phyloP scores from a whole-genome alignment of 2,797 vertebrate genomes.

The Sternotherus odoratus region DNA sequence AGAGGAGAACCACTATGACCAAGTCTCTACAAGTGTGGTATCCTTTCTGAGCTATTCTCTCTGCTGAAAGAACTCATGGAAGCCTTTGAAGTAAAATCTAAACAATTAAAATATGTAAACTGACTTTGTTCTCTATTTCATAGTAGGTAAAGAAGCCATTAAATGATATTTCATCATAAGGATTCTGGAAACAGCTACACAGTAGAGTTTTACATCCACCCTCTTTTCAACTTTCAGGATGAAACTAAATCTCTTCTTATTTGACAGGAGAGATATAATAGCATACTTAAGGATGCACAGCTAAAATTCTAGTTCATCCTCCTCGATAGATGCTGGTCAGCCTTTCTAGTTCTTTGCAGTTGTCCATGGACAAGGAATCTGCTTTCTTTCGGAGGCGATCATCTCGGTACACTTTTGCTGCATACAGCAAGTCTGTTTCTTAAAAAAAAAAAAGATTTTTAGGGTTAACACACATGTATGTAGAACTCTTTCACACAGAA shows the following conservation, averaged over 20 bases:
- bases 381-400: slow-evolving; percentile 94
- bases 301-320: slow-evolving; percentile 83
- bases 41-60: slow-evolving; percentile 76
- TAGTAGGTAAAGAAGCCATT: slow-evolving; percentile 80
- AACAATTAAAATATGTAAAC: slow-evolving; percentile 75
- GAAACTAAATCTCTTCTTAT: slow-evolving; percentile 77
- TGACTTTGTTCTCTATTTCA: slow-evolving; percentile 77
- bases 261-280: slow-evolving; percentile 65
- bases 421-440: slow-evolving; percentile 96
- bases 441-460: slow-evolving; percentile 33
- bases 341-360: slow-evolving; percentile 95
- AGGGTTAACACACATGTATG: not conserved
- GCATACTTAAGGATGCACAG: not conserved
- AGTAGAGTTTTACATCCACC: slow-evolving; percentile 79
- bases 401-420: slow-evolving; percentile 96
- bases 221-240: slow-evolving; percentile 73
- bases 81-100: slow-evolving; percentile 79
- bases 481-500: not conserved
- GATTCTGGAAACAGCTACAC: slow-evolving; percentile 80
- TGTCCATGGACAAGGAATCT: slow-evolving; percentile 95
- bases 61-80: slow-evolving; percentile 78
- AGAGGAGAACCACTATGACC: slow-evolving; percentile 78
- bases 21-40: slow-evolving; percentile 75
- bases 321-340: slow-evolving; percentile 94
- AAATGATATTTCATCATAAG: slow-evolving; percentile 79